Evolutionary conservation across 2,797 vertebrate genomes (phyloP).

Genomic region (Melopsittacus undulatus): DNA sequence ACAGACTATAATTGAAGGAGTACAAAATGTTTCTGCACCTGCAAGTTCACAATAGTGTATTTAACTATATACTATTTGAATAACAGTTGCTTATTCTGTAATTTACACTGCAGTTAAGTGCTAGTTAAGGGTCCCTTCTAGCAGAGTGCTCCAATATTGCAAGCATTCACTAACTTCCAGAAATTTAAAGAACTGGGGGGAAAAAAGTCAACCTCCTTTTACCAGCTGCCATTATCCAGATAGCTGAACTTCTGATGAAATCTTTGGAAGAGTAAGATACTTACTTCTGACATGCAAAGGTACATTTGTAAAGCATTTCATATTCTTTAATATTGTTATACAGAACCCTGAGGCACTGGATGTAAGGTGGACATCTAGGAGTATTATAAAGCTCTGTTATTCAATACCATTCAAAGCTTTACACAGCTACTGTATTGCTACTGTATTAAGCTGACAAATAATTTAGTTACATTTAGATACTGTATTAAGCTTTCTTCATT

Average conservation of each 20-base stretch:
- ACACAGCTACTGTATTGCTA: not conserved
- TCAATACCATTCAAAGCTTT: not conserved
- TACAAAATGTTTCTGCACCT: not conserved
- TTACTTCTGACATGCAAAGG: not conserved
- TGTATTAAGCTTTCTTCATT: not conserved
- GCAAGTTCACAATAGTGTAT: not conserved
- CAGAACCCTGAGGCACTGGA: not conserved
- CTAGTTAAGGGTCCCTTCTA: not conserved
- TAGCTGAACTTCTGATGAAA: not conserved
- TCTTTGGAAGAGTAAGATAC: not conserved
- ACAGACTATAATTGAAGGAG: not conserved
- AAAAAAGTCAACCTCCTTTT: not conserved
- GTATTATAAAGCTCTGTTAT: not conserved
- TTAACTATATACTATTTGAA: not conserved
- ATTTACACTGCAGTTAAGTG: not conserved
- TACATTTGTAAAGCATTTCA: not conserved
- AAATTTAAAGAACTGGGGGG: not conserved
- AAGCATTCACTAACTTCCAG: not conserved
- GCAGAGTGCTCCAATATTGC: not conserved
- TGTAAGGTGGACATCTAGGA: not conserved
- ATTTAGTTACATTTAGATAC: not conserved
- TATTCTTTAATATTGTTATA: not conserved
- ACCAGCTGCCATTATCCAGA: not conserved
- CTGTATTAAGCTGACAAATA: not conserved
- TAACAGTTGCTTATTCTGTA: not conserved